A percentile compares a stretch with the other conserved stretches of the same genome.
Conservation (phyloP, 2,113 vertebrate species). For the Euleptes europaea region DNA sequence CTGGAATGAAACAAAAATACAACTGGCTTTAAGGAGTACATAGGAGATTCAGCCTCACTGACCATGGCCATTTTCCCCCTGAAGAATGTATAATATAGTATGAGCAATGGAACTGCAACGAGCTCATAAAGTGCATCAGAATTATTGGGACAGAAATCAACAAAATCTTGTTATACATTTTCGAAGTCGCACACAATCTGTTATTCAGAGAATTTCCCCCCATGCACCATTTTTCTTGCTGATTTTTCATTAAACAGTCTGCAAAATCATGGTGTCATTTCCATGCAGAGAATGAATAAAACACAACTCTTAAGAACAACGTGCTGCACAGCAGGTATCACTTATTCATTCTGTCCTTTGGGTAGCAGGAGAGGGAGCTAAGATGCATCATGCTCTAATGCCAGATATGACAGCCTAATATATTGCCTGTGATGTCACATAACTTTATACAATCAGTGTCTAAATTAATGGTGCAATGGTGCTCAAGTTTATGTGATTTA, state of each 20-base stretch:
- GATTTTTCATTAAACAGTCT: not conserved
- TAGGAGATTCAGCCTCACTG: not conserved
- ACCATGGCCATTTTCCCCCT: not conserved
- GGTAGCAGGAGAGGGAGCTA: not conserved
- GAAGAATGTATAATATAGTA: not conserved
- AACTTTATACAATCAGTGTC: not conserved
- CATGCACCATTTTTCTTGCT: not conserved
- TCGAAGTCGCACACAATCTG: not conserved
- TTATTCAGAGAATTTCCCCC: not conserved
- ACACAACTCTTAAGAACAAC: not conserved
- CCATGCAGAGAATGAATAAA: no score
- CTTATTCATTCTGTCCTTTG: not conserved
- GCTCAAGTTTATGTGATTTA: not conserved
- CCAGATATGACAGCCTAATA: not conserved
- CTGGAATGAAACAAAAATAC: not conserved
- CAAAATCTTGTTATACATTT: not conserved
- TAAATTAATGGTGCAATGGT: not conserved
- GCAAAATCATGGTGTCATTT: not conserved
- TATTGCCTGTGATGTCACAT: not conserved
- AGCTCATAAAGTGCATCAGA: not conserved
- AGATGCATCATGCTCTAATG: accelerated
- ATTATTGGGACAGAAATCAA: not conserved
- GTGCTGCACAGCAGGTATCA: accelerated
- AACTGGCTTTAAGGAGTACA: not conserved
- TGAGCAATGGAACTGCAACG: not conserved